phyloP scores from a whole-genome alignment of 2,888 invertebrate species.

The Notocelia uddmanniana region DNA sequence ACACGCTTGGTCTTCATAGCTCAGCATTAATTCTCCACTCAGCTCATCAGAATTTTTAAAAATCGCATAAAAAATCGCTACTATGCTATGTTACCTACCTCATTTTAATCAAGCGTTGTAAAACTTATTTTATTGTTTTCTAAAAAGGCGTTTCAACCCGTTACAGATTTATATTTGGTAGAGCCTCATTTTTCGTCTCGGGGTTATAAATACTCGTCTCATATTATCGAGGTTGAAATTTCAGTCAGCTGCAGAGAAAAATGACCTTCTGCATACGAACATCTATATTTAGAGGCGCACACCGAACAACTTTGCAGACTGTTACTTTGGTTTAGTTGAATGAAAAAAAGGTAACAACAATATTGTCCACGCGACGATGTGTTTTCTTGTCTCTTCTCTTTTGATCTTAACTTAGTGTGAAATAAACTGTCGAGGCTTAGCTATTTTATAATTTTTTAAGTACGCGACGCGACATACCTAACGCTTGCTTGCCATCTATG shows the following conservation, averaged over 20 bases:
- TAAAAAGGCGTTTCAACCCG: background rate
- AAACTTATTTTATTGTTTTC: background rate
- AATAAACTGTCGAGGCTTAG: conserved; percentile 33
- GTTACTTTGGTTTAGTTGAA: background rate
- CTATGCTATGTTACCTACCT: no score
- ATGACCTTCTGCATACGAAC: no score
- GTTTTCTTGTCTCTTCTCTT: conserved; percentile 43
- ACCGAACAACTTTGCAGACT: background rate
- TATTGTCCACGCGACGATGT: conserved; percentile 42
- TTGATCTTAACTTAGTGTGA: conserved; percentile 40
- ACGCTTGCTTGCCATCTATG: no score
- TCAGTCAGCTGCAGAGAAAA: no score
- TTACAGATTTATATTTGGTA: background rate
- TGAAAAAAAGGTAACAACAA: conserved; percentile 41
- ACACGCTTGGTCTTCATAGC: no score
- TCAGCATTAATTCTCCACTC: no score
- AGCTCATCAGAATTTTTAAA: no score
- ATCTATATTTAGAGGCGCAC: no score
- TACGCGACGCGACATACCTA: no score
- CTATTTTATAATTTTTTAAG: background rate
- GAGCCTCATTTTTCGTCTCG: background rate
- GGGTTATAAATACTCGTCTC: background rate
- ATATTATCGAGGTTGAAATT: no score
- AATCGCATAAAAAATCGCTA: no score
- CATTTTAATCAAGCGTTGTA: background rate